Conservation (phyloP, 2,888 invertebrate species). For the Nomada ferruginata region DNA sequence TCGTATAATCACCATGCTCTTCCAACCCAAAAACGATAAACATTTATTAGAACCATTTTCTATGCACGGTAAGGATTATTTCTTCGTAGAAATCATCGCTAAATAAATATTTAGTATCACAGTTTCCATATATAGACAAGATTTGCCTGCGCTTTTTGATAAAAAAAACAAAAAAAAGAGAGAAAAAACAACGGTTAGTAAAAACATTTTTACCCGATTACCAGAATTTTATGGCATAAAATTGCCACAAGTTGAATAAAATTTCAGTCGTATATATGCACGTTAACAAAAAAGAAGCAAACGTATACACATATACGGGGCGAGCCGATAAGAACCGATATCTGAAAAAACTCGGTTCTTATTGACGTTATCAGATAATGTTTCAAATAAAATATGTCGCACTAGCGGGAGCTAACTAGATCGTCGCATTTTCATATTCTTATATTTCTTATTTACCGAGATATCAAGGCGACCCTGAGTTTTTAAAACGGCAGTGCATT, state of each 20-base stretch:
- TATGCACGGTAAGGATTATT: background rate
- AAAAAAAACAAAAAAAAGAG: background rate
- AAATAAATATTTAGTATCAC: conserved; percentile 19
- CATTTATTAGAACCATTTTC: background rate
- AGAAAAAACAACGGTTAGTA: background rate
- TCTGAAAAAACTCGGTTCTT: no score
- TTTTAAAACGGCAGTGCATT: no score
- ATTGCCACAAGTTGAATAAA: background rate
- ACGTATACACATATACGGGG: no score
- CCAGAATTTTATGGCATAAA: background rate
- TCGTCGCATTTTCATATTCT: no score
- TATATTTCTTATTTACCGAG: no score
- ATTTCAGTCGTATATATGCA: background rate
- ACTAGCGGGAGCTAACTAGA: no score
- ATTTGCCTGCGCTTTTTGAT: background rate
- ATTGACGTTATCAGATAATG: no score
- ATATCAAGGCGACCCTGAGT: no score
- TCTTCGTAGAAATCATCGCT: background rate
- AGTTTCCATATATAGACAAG: background rate
- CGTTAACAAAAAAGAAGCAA: background rate
- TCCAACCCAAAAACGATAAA: background rate
- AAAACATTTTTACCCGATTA: background rate
- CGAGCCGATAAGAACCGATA: no score
- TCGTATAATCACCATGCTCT: background rate
- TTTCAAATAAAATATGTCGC: no score